phyloP scores from a whole-genome alignment of 2,113 vertebrate species.

The Myrmecophaga tridactyla region DNA sequence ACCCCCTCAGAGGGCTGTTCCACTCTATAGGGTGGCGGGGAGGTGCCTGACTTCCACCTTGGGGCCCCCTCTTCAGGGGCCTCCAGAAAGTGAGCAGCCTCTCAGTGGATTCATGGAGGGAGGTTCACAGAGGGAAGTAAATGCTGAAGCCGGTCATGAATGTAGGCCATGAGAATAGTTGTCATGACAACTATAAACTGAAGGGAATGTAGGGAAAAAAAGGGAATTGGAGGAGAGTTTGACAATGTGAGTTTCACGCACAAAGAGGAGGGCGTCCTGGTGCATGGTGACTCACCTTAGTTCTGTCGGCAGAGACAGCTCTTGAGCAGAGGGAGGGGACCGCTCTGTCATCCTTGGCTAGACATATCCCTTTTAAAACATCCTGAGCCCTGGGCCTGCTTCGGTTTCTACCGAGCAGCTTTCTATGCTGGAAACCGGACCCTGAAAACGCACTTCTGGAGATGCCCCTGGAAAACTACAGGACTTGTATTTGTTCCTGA shows the following conservation, averaged over 20 bases:
- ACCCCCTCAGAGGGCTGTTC: not conserved
- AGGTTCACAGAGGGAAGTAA: not conserved
- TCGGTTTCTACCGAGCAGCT: not conserved
- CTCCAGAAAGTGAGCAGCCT: not conserved
- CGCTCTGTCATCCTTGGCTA: not conserved
- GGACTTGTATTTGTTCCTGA: not conserved
- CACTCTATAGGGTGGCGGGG: not conserved
- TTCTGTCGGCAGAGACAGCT: not conserved
- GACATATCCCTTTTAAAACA: not conserved
- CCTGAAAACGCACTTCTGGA: not conserved
- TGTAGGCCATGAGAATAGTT: not conserved
- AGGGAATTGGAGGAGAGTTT: not conserved
- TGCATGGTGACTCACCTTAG: not conserved
- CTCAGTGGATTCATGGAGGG: not conserved
- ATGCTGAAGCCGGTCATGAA: not conserved
- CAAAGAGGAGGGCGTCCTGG: not conserved
- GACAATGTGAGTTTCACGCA: not conserved
- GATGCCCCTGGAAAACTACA: not conserved
- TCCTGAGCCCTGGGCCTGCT: not conserved
- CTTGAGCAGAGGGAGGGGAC: not conserved
- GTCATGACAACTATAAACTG: not conserved
- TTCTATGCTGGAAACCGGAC: not conserved
- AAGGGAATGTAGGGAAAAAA: not conserved
- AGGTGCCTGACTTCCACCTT: too few species aligned
- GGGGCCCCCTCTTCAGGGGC: too few species aligned